Base-by-base conservation (phyloP, 2,888 invertebrate species). In the Acanthacorydalis orientalis region DNA sequence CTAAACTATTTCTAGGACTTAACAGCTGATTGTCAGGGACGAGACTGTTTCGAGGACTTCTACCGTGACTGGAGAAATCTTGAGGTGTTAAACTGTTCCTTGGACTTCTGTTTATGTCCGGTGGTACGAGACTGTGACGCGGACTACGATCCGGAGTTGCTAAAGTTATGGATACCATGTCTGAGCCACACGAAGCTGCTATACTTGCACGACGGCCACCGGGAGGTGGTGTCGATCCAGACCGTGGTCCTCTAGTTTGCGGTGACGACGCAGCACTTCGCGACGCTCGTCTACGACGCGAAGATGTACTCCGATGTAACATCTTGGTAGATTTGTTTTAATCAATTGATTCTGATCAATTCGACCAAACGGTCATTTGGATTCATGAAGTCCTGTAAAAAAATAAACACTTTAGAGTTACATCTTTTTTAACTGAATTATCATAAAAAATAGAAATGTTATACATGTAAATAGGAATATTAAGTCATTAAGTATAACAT, bases 271-370 rank as follows among this genome's bases (percentile, higher is more conserved):
- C 77, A 12, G 78, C 76, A 55, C 77, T 77, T 49, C 80, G 69
- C 9, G 81, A 78, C 49, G 79, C 75, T 47, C 80, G 70, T 14
- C 80, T 73, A 52, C 81, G 72, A 47, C 80, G 70, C 49, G 77
- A 74, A 35, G 82, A 82, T 32, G 80, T 75, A 55, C 76, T 77
- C 57, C 81, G 70, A 56, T 78, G 76, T 55, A 82, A 63, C 81
- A 82, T 82, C 55, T 42, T 50, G 33, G 12, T 31, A 32, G 11
- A 4, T 10, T 38, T 38, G 11, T 15, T 12, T 12, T 15, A 38
- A 15, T 38, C 14, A 38, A 38, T 14, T 10, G 7, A n/a, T 23
- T 23, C 23, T 2, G 23, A 23, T 23, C 23, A 6, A 23, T 23
- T 23, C 23, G 23, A 23, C 23, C 23, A 6, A 6, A 23, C 23